Evolutionary conservation across 1,140 invertebrate genomes (phyloP).

Genomic region (Micrasema longulum): DNA sequence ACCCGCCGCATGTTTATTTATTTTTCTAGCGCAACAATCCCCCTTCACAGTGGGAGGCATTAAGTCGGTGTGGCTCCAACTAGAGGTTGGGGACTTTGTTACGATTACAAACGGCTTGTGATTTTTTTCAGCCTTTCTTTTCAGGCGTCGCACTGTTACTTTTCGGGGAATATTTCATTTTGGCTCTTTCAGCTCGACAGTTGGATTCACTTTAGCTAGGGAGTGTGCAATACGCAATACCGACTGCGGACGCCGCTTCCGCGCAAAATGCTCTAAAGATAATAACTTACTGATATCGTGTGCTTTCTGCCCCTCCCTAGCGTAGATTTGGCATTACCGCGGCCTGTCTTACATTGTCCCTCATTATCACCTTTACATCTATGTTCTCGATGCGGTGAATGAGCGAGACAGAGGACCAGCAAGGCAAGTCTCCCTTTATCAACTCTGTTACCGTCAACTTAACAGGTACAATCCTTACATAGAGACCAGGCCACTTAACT

Average conservation of each 20-base stretch:
- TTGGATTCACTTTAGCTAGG: constrained; percentile 39
- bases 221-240: constrained; percentile 3
- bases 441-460: constrained; percentile 65
- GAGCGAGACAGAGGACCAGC: constrained; percentile 67
- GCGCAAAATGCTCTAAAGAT: constrained; percentile 21
- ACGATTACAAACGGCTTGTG: constrained; percentile 11
- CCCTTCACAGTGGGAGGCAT: constrained; percentile 3
- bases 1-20: constrained; percentile 13
- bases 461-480: constrained; percentile 61
- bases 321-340: constrained; percentile 70
- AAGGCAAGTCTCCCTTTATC: constrained; percentile 69
- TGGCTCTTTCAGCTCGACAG: constrained; percentile 38
- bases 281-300: constrained; percentile 65
- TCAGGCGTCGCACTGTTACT: constrained; percentile 31
- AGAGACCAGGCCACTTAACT: not conserved
- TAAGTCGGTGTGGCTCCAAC: not conserved
- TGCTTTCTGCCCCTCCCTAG: constrained; percentile 71
- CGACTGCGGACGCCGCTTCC: not conserved
- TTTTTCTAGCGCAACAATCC: constrained; percentile 40
- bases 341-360: constrained; percentile 70
- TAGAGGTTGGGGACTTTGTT: too few species aligned
- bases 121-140: constrained; percentile 43
- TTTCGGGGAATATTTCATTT: constrained; percentile 38
- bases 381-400: constrained; percentile 61
- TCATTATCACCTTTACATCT: constrained; percentile 69